Evolutionary conservation across 2,888 invertebrate genomes (phyloP), one percentile per base, ranked within the genome.

Genomic region (Macrophya alboannulata): DNA sequence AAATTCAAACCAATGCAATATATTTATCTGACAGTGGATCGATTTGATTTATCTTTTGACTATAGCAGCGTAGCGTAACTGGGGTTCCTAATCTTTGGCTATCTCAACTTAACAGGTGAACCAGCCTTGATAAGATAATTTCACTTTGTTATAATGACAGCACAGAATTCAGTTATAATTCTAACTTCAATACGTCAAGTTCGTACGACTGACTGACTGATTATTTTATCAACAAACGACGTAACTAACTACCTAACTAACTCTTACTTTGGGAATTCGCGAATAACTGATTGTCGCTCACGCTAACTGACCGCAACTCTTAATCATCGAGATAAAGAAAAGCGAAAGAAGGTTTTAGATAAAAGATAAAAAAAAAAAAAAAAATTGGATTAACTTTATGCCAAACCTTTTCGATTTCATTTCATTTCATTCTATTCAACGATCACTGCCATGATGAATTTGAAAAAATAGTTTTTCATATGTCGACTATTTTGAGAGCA

Each of bases 71-170:
- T n/a, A 15, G 40, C 43, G n/a, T 21, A 62, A 81, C 81, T 21
- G 31, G 43, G 25, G 12, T 62, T 40, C 25, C 81, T 81, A 81
- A 81, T 81, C 81, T 62, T 81, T 62, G 81, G 81, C 81, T 81
- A 81, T 81, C 81, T 81, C 55, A 45, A 74, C 45, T 43, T 74
- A n/a, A 21, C 76, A 48, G 48, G 21, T 40, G n/a, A 81, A 37
- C 59, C 81, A 17, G 6, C 9, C 10, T 40, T 62, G 81, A 81
- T 81, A 81, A 81, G 81, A 81, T 62, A 81, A 43, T 62, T 81
- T n/a, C 1, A 55, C n/a, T 40, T 81, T 40, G 37, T 62, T 37
- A 21, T 17, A 15, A 51, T 43, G 5, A 15, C 31, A 51, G 37
- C 31, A 17, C n/a, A 8, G 45, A 6, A 37, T 10, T 40, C n/a